A percentile compares a stretch with the other conserved stretches of the same genome.
These are phyloP conservation scores for Chlorodrepanis virens DNA, from an alignment of 2,113 vertebrate genomes.

Conservation along the genomic window DNA sequence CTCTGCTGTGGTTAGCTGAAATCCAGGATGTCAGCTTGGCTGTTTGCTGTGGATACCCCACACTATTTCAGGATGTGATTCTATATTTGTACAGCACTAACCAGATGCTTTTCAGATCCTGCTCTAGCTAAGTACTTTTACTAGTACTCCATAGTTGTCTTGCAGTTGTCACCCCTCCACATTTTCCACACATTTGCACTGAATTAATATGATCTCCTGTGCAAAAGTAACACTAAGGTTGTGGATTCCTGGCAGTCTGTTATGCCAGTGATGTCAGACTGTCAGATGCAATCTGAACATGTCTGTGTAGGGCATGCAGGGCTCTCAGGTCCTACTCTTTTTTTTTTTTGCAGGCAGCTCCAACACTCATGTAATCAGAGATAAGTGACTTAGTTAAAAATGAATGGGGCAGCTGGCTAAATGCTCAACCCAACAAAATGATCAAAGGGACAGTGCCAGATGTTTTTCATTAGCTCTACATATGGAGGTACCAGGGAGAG, in stretches of 20 bases:
- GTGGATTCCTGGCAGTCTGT: not conserved
- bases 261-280: not conserved
- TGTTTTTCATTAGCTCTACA: slow-evolving; percentile 67
- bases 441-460: slow-evolving; percentile 74
- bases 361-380: slow-evolving; percentile 40
- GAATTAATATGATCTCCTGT: not conserved
- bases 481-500: slow-evolving; percentile 55
- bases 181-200: not conserved
- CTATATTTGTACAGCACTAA: not conserved
- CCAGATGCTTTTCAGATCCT: not conserved
- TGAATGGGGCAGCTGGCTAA: slow-evolving; percentile 70
- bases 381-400: slow-evolving; percentile 65
- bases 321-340: not conserved
- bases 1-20: not conserved
- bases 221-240: not conserved
- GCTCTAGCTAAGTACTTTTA: not conserved
- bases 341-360: slow-evolving; percentile 8
- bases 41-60: not conserved
- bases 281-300: not conserved
- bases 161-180: not conserved
- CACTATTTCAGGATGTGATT: not conserved
- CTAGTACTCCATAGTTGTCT: not conserved
- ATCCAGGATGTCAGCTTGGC: not conserved
- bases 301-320: not conserved
- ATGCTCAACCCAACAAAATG: slow-evolving; percentile 58